Evolutionary conservation across 1,140 invertebrate species (phyloP).

Genomic region (Goniozus legneri): DNA sequence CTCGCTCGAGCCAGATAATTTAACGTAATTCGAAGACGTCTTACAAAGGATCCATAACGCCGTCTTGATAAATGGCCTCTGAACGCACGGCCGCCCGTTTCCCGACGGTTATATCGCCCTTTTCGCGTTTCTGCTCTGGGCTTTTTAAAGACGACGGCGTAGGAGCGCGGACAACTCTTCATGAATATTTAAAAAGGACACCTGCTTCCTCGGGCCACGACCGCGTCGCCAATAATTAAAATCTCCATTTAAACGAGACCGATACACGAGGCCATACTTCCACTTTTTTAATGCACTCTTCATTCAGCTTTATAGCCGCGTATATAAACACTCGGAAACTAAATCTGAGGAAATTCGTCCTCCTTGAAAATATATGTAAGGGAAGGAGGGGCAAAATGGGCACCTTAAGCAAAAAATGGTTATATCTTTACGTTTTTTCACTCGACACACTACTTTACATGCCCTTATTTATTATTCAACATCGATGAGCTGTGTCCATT

Average conservation of each 20-base stretch:
- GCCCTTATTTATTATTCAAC: no score
- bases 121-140: conserved; percentile 1
- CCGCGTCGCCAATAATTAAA: conserved; percentile 14
- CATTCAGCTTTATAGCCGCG: no score
- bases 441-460: no score
- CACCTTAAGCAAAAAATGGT: no score
- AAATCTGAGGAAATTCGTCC: no score
- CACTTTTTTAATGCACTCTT: no score
- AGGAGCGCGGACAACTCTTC: conserved; percentile 16
- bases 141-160: conserved; percentile 6
- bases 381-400: no score
- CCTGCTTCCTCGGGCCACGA: conserved; percentile 13
- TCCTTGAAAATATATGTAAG: no score
- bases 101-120: conserved; percentile 5
- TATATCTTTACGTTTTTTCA: no score
- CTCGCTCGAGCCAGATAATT: not conserved
- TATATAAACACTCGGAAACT: no score
- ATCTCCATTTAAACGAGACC: conserved; percentile 8
- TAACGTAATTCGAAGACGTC: not conserved
- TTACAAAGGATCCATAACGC: not conserved
- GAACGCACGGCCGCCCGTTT: no score
- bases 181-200: conserved; percentile 19
- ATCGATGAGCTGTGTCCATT: no score
- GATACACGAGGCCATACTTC: not conserved
- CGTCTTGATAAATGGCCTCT: conserved; percentile 13